Conservation (phyloP, 2,888 invertebrate species). For the Iphiclides podalirius region DNA sequence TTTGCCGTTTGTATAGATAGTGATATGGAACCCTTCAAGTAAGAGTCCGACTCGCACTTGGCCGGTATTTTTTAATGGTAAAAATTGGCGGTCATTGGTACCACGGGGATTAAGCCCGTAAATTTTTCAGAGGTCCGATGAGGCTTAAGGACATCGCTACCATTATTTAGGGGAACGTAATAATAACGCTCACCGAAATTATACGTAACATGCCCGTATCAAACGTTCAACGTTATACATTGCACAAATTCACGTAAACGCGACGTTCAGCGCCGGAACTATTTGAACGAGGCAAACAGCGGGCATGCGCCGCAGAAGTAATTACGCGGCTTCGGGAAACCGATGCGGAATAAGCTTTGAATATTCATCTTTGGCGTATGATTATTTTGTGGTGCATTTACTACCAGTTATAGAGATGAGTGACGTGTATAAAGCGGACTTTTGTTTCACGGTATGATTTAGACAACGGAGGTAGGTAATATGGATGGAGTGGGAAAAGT, state of each 20-base stretch:
- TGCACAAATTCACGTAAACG: background rate
- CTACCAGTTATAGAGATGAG: background rate
- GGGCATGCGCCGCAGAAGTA: background rate
- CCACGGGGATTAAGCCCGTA: too few species aligned
- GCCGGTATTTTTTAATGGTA: too few species aligned
- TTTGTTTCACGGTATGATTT: too few species aligned
- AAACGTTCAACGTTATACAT: background rate
- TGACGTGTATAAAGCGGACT: background rate
- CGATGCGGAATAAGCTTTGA: conserved; percentile 1
- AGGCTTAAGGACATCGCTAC: too few species aligned
- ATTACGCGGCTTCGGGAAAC: background rate
- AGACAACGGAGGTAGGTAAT: too few species aligned
- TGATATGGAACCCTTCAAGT: too few species aligned
- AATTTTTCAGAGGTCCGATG: too few species aligned
- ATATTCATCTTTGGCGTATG: conserved; percentile 1
- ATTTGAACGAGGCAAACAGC: background rate
- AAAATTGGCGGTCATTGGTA: too few species aligned
- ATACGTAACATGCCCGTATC: background rate
- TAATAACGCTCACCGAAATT: background rate
- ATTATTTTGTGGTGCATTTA: background rate
- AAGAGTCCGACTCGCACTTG: too few species aligned
- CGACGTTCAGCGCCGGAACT: background rate
- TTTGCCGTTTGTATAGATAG: too few species aligned
- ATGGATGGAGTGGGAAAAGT: too few species aligned
- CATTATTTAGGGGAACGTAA: too few species aligned